Percentiles rank a stretch among this genome's conserved stretches.
These are phyloP conservation scores for Ophion ellenae DNA, from an alignment of 2,888 invertebrate species.

Conservation along the genomic window DNA sequence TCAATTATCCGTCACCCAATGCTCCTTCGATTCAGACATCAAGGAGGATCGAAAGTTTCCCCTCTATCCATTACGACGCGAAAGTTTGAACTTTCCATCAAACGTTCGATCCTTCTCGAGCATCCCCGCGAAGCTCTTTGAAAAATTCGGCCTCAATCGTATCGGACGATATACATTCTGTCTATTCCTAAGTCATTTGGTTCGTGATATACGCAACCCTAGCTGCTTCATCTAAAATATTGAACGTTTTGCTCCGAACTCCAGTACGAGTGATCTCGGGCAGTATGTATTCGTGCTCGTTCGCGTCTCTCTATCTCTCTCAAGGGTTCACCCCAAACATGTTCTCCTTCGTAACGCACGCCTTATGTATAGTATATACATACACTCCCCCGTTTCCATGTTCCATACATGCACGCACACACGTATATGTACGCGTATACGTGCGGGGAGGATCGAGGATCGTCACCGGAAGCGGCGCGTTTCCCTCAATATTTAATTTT, in stretches of 20 bases:
- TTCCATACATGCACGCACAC: no score
- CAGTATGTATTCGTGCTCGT: background rate
- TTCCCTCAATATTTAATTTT: slow-evolving; percentile 87
- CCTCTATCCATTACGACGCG: background rate
- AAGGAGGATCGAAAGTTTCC: background rate
- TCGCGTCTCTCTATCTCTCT: background rate
- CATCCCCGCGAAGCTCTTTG: no score
- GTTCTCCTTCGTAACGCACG: no score
- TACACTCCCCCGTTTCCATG: background rate
- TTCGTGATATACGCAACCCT: no score
- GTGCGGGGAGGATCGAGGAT: background rate
- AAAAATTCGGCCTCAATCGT: no score
- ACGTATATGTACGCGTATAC: slow-evolving; percentile 3
- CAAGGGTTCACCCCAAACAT: no score
- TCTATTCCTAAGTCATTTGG: no score
- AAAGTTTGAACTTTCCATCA: no score
- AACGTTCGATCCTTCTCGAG: no score
- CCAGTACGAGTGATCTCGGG: background rate
- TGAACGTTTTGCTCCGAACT: background rate
- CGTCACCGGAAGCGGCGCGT: background rate
- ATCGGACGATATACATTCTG: no score
- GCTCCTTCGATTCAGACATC: background rate
- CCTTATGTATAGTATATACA: no score
- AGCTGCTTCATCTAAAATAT: background rate
- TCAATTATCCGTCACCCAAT: background rate